A percentile compares a stretch with the other conserved stretches of the same genome.
Evolutionary conservation across 2,113 vertebrate species (phyloP).

Genomic region (Triplophysa dalaica): DNA sequence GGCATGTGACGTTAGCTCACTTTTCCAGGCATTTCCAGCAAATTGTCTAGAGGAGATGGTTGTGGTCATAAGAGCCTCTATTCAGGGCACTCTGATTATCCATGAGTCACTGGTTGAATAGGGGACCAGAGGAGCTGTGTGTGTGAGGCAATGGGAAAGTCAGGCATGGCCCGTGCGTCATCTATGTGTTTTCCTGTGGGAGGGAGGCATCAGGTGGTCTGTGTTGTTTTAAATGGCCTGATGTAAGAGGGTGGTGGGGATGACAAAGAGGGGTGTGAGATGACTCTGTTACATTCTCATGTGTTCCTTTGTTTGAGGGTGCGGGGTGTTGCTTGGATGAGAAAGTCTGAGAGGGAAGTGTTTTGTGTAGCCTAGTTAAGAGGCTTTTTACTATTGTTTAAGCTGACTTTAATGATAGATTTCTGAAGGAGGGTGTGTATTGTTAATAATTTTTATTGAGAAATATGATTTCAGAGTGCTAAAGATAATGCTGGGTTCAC

Average conservation of each 20-base stretch:
- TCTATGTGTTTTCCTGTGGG: slow-evolving; percentile 9
- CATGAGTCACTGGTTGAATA: slow-evolving; percentile 15
- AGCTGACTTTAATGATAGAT: not conserved
- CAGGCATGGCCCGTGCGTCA: slow-evolving; percentile 2
- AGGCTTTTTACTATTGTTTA: not conserved
- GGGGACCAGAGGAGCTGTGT: not conserved
- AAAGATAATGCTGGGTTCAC: no score
- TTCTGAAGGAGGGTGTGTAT: no score
- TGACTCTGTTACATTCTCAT: not conserved
- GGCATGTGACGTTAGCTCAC: not conserved
- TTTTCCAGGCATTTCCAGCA: not conserved
- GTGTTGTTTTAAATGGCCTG: slow-evolving; percentile 29
- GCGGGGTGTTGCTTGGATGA: not conserved
- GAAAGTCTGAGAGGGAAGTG: not conserved
- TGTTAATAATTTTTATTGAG: no score
- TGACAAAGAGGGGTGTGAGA: not conserved
- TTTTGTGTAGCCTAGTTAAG: not conserved
- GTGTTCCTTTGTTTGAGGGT: not conserved
- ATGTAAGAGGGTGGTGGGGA: slow-evolving; percentile 3
- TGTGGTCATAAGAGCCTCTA: not conserved
- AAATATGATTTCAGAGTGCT: no score
- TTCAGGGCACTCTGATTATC: slow-evolving; percentile 21
- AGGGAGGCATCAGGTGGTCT: slow-evolving; percentile 22
- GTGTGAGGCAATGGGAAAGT: not conserved
- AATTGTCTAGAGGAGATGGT: not conserved